Evolutionary conservation across 2,113 vertebrate species (phyloP).

Genomic region (Pan paniscus): DNA sequence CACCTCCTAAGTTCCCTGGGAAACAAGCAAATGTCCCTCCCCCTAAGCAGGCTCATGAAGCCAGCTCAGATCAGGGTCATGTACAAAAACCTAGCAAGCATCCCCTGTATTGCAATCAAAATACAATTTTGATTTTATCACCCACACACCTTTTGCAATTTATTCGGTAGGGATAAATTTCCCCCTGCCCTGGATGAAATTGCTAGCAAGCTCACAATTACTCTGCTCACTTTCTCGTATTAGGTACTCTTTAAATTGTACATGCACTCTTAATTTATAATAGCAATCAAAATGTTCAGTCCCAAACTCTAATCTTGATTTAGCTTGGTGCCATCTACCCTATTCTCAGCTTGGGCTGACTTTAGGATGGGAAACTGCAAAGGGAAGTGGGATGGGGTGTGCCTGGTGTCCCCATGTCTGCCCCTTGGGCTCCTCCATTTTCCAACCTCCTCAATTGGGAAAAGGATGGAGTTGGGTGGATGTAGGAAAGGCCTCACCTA

Average conservation of each 20-base stretch:
- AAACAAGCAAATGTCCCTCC: not conserved
- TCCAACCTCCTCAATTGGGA: not conserved
- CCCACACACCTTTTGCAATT: not conserved
- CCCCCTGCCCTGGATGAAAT: not conserved
- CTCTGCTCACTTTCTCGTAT: not conserved
- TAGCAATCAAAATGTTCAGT: not conserved
- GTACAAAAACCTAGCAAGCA: not conserved
- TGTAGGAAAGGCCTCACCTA: not conserved
- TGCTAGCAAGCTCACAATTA: not conserved
- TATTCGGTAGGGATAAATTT: not conserved
- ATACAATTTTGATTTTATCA: not conserved
- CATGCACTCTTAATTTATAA: not conserved
- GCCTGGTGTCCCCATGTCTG: not conserved
- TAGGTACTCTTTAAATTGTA: constrained; percentile 8
- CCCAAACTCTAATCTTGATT: not conserved
- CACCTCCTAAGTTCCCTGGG: not conserved
- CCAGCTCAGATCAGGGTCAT: not conserved
- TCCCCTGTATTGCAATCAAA: not conserved
- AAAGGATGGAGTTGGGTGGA: too few relatives aligned
- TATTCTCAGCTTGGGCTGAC: not conserved
- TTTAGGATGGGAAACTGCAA: not conserved
- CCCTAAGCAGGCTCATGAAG: not conserved
- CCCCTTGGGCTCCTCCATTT: not conserved
- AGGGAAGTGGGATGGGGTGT: not conserved
- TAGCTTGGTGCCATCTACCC: not conserved